phyloP scores from a whole-genome alignment of 2,888 invertebrate species.

The Netelia fuscicornis region DNA sequence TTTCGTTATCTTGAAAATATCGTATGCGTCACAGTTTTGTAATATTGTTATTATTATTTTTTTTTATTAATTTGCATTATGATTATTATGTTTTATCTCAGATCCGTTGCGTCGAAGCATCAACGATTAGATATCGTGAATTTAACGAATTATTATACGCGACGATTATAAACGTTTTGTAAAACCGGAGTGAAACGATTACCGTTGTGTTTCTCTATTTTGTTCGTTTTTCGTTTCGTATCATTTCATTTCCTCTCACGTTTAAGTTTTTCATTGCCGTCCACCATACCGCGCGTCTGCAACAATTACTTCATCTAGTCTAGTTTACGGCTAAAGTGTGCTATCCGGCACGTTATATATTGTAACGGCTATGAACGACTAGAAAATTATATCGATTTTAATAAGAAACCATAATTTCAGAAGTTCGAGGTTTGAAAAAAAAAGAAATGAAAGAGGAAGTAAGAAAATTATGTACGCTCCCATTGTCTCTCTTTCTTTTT shows the following conservation, averaged over 20 bases:
- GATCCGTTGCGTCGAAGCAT: not conserved
- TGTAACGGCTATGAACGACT: constrained; percentile 41
- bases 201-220: constrained; percentile 12
- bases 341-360: constrained; percentile 31
- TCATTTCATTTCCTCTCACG: constrained; percentile 14
- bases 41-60: constrained; percentile 4
- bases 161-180: constrained; percentile 28
- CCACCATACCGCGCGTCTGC: constrained; percentile 35
- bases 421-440: not conserved
- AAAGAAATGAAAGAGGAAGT: not conserved
- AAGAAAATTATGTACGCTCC: not conserved
- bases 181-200: constrained; percentile 28
- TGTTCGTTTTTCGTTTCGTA: constrained; percentile 2
- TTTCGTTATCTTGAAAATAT: not conserved
- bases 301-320: constrained; percentile 45
- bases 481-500: not conserved
- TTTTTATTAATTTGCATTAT: not conserved
- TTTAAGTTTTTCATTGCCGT: constrained; percentile 13
- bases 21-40: no score
- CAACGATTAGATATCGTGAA: constrained; percentile 13
- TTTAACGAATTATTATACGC: not conserved
- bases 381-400: constrained; percentile 61
- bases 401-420: constrained; percentile 43
- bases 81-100: not conserved
- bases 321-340: constrained; percentile 51